Conservation (phyloP, 2,113 vertebrate species). For the Calyptomena viridis region DNA sequence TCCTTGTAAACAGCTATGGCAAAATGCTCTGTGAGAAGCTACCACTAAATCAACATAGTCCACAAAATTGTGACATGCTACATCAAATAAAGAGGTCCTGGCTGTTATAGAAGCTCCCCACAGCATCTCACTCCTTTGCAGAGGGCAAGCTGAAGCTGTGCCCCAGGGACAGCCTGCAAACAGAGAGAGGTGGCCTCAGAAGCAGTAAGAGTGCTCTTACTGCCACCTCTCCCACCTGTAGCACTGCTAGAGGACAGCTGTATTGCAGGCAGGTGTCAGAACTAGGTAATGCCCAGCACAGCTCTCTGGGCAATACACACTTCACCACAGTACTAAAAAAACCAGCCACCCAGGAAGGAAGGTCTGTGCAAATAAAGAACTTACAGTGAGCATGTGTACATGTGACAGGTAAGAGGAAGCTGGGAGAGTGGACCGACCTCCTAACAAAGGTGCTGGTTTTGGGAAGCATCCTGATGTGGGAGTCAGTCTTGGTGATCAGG, state of each 20-base stretch:
- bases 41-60: not conserved
- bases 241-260: not conserved
- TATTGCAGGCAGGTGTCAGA: not conserved
- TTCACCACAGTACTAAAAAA: not conserved
- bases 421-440: not conserved
- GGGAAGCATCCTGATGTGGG: not conserved
- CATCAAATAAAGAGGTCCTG: not conserved
- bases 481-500: not conserved
- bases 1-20: not conserved
- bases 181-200: not conserved
- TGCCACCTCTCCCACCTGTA: not conserved
- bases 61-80: rapidly evolving
- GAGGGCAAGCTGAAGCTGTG: not conserved
- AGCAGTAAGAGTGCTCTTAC: not conserved
- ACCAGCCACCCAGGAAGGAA: not conserved
- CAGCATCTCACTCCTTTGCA: not conserved
- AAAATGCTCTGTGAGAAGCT: not conserved
- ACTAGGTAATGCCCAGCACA: not conserved
- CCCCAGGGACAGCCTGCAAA: not conserved
- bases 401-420: not conserved
- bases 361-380: not conserved
- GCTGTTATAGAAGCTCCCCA: not conserved
- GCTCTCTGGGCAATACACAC: not conserved
- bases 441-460: not conserved
- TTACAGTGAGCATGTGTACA: too few species aligned